Base-by-base conservation (phyloP, 2,797 vertebrate genomes). In the Smutsia gigantea region DNA sequence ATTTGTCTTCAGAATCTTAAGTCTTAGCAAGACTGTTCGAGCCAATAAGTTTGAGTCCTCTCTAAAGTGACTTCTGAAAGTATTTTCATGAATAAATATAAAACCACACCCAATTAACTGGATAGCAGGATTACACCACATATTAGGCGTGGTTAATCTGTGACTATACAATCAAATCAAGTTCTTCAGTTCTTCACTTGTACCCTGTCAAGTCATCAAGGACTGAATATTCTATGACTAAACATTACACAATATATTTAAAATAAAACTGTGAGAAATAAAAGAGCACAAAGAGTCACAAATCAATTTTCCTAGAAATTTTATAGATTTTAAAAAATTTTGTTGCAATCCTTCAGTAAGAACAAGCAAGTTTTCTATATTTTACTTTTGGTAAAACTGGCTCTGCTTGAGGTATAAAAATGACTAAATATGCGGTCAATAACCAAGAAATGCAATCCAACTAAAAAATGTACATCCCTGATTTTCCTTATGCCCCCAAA, bases 401-500 rank as follows among this genome's bases (percentile, higher is more conserved):
- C 21, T 85, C 95, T 68, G 42, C 42, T 34, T 81, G 13, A 51
- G 27, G 74, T 49, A 81, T 74, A 81, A 64, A 90, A 90, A 59
- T 74, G 23, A 74, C 29, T 61, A 82, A 7, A 55, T 61, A 1
- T 37, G 4, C 34, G 25, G 64, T 64, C 66, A n/a, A 49, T 49
- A 86, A 84, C 25, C 19, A 87, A 81, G 18, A 37, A 61, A 93
- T 63, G 63, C 27, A 89, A 71, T 57, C 29, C 39, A 49, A 72
- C 64, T 71, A 63, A 95, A 90, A 85, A 83, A 69, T 17, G 0
- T 19, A 53, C 19, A 25, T 6, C 14, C 78, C 46, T 64, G 12
- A 42, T 63, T 95, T 84, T 84, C 37, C 46, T 95, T 71, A 93
- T 13, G 69, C 3, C 63, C 63, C 29, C n/a, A 71, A 78, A 92